A percentile compares a stretch with the other conserved stretches of the same genome.
These are phyloP conservation scores for Grus americana DNA, from an alignment of 2,113 vertebrate species.

Conservation along the genomic window DNA sequence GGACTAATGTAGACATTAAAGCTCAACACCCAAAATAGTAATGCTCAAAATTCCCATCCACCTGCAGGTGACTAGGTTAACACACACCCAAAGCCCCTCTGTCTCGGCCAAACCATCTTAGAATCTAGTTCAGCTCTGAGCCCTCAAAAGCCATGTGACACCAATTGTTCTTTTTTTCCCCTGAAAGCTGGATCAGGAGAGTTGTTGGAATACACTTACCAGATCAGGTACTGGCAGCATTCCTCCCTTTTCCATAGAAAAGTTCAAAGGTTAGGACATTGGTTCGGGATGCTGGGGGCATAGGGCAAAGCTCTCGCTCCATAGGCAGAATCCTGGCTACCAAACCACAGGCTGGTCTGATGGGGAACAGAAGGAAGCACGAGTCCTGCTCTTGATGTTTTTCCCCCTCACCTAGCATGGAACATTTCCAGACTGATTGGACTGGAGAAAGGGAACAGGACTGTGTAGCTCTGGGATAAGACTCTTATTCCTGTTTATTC, in stretches of 20 bases:
- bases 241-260: background rate
- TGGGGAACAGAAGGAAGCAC: background rate
- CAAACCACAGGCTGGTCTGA: too few species aligned
- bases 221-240: too few species aligned
- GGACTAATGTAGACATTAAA: background rate
- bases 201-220: background rate
- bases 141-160: background rate
- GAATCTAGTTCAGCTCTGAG: accelerated
- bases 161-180: background rate
- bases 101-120: background rate
- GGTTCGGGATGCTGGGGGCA: accelerated
- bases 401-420: background rate
- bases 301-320: background rate
- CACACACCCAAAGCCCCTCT: background rate
- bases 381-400: background rate
- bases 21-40: too few species aligned
- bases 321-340: background rate
- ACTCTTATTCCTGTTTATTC: background rate
- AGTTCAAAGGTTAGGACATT: background rate
- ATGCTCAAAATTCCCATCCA: too few species aligned
- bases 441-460: background rate
- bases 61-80: too few species aligned
- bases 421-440: background rate
- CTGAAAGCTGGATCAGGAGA: background rate
- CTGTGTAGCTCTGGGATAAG: background rate